phyloP scores from a whole-genome alignment of 1,140 invertebrate genomes.

The Trichomalopsis sarcophagae region DNA sequence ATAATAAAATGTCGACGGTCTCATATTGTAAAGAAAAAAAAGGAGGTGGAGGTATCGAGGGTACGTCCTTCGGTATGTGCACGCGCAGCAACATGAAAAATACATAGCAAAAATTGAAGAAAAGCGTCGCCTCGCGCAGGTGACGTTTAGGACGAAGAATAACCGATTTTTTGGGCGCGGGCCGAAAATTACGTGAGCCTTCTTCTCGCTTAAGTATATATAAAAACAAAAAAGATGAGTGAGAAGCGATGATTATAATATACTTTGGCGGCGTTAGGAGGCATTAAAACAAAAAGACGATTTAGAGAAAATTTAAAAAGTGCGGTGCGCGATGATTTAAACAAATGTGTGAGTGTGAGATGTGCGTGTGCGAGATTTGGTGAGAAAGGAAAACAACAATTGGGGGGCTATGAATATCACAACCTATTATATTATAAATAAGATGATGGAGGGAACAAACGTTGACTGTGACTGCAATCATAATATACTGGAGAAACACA shows the following conservation, averaged over 20 bases:
- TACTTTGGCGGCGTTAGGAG: slow-evolving; percentile 8
- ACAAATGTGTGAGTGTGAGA: slow-evolving; percentile 17
- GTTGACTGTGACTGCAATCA: slow-evolving; percentile 74
- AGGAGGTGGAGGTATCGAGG: neutral
- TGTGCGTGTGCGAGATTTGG: neutral
- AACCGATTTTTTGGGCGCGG: slow-evolving; percentile 16
- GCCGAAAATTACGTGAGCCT: slow-evolving; percentile 36
- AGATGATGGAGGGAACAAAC: slow-evolving; percentile 46
- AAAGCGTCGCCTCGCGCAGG: neutral
- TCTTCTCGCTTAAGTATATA: slow-evolving; percentile 36
- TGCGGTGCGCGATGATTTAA: slow-evolving; percentile 29
- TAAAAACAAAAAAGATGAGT: neutral
- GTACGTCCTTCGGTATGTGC: slow-evolving; percentile 2
- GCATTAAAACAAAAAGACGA: slow-evolving; percentile 15
- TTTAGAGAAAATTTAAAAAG: slow-evolving; percentile 42
- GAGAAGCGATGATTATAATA: slow-evolving; percentile 2
- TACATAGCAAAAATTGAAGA: neutral
- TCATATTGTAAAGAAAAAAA: slow-evolving; percentile 33
- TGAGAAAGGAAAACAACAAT: slow-evolving; percentile 27
- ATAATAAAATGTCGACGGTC: slow-evolving; percentile 47
- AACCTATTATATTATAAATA: slow-evolving; percentile 47
- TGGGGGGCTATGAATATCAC: slow-evolving; percentile 49
- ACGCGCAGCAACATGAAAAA: neutral
- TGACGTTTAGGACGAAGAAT: neutral
- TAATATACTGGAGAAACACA: slow-evolving; percentile 57